Percentiles rank a stretch among this genome's conserved stretches.
Conservation (phyloP, 2,888 invertebrate genomes). For the Cephus spinipes region DNA sequence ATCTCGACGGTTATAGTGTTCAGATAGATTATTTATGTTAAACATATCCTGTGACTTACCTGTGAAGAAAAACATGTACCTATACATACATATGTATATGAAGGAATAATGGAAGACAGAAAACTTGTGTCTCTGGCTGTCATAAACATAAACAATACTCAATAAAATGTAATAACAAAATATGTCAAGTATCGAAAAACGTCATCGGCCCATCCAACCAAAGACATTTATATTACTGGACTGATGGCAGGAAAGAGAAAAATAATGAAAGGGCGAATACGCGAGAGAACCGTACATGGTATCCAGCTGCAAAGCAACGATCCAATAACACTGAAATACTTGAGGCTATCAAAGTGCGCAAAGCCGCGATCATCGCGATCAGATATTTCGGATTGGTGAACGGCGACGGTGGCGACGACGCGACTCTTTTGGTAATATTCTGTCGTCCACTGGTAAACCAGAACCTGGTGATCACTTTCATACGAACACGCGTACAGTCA, state of each 20-base stretch:
- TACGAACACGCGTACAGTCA: not conserved
- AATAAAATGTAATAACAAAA: not conserved
- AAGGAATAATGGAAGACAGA: not conserved
- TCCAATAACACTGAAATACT: conserved; percentile 30
- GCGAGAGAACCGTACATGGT: conserved; percentile 44
- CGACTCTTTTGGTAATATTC: conserved; percentile 35
- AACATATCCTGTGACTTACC: too few species aligned
- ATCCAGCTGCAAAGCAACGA: conserved; percentile 40
- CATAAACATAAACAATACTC: not conserved
- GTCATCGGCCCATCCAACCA: not conserved
- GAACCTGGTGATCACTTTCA: not conserved
- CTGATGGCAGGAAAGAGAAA: not conserved
- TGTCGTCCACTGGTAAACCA: conserved; percentile 10
- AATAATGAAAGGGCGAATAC: not conserved
- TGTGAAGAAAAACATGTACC: too few species aligned
- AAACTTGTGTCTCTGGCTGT: not conserved
- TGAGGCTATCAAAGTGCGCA: conserved; percentile 22
- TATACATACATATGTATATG: not conserved
- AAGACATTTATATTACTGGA: not conserved
- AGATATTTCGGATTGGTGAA: conserved; percentile 30
- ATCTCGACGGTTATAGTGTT: too few species aligned
- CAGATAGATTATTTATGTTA: too few species aligned
- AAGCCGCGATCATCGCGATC: conserved; percentile 34
- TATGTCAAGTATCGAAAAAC: not conserved
- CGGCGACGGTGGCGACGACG: conserved; percentile 13